Evolutionary conservation across 2,888 invertebrate species (phyloP), one percentile per base, ranked within the genome.

Genomic region (Harpalus rufipes): DNA sequence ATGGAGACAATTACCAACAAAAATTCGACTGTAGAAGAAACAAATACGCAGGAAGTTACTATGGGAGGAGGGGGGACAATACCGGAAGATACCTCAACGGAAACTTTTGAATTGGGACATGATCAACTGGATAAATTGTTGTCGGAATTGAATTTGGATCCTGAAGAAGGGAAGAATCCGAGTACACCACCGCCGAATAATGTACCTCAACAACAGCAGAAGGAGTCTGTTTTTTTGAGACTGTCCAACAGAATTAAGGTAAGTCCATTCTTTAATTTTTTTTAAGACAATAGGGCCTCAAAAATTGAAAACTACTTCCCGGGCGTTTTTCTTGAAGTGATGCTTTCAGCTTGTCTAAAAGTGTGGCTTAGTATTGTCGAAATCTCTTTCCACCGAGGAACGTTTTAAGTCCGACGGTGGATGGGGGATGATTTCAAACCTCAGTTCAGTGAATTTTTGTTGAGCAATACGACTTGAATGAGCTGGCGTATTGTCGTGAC

Each of bases 161-260:
- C 41, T 18, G 76, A 81, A 61, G 86, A 39, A 85, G 87, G 10
- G 85, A 86, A 8, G 84, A 85, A 44, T 74, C 72, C 58, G 6
- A 92, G 90, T 4, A 89, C 90, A 63, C 88, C 89, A 0, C 88
- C 90, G 5, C 88, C 90, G 12, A 88, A 89, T 18, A 88, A 90
- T 1, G 89, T 90, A 7, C 90, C 91, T 1, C 91, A 90, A 86
- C 90, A 91, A 87, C 90, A 92, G 85, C 96, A 96, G 89, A 97
- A 98, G 88, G 98, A 99, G 91, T 97, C 98, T 7, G 97, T 99
- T n/a, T 98, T 99, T 90, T 94, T 99, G 89, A 93, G 99, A 87
- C 93, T 99, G 85, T 97, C 97, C 85, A 99, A 99, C 91, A 94
- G 98, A 89, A 97, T 99, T 85, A 98, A 98, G 94, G 96, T 96